A percentile compares a stretch with the other conserved stretches of the same genome.
These are phyloP conservation scores for Heliconius erato DNA, from an alignment of 2,888 invertebrate genomes.

Conservation along the genomic window DNA sequence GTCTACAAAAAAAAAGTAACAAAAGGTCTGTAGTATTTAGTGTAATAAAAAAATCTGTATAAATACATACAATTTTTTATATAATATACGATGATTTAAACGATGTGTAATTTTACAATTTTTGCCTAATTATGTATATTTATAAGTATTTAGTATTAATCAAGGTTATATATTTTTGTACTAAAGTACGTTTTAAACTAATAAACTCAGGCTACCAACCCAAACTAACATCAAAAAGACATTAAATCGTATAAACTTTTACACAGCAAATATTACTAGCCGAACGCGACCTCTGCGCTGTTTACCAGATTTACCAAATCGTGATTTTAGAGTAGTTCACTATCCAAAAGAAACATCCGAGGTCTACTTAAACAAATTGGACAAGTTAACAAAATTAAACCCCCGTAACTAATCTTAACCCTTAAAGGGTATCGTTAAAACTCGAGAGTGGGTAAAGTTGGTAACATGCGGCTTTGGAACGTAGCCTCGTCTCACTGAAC, in stretches of 20 bases:
- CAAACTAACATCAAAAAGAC: background rate
- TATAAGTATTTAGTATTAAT: too few species aligned
- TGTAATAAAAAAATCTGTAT: too few species aligned
- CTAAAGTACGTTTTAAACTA: too few species aligned
- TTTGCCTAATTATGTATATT: too few species aligned
- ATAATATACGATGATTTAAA: too few species aligned
- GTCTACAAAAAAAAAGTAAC: too few species aligned
- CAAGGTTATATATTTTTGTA: too few species aligned
- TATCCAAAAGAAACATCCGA: conserved; percentile 31
- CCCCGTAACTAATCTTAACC: conserved; percentile 37
- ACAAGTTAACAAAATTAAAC: conserved; percentile 37
- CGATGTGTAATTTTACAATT: too few species aligned
- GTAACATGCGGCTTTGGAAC: conserved; percentile 52
- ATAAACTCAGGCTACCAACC: background rate
- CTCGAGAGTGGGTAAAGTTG: conserved; percentile 51
- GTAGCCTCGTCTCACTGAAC: conserved; percentile 53
- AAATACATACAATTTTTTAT: too few species aligned
- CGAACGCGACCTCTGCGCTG: background rate
- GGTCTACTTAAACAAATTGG: conserved; percentile 32
- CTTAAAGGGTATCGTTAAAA: conserved; percentile 43
- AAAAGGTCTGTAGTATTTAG: too few species aligned
- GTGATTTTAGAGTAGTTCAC: conserved; percentile 1
- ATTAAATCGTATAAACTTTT: background rate
- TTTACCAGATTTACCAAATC: conserved; percentile 2
- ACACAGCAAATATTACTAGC: background rate